These are phyloP conservation scores for Corythornis cristatus DNA, from an alignment of 2,113 vertebrate genomes.

Conservation along the genomic window DNA sequence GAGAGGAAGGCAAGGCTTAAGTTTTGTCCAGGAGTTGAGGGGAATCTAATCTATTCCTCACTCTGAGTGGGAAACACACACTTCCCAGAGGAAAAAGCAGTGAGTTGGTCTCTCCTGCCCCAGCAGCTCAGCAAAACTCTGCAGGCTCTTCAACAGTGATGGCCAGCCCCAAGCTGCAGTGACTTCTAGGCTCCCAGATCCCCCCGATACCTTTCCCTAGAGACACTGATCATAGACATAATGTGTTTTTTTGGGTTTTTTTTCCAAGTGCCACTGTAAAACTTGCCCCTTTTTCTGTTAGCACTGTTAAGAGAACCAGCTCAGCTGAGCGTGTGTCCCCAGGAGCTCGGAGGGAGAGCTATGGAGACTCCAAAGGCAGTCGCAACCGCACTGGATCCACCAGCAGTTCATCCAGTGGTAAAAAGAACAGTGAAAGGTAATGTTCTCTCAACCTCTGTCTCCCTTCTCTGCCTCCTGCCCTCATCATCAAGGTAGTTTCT, in stretches of 20 bases:
- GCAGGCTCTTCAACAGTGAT: not conserved
- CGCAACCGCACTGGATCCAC: constrained; percentile 91
- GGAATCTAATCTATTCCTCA: not conserved
- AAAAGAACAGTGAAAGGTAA: constrained; percentile 94
- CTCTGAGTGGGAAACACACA: not conserved
- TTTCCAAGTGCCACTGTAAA: constrained; percentile 14
- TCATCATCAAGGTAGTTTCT: not conserved
- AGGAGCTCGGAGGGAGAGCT: constrained; percentile 86
- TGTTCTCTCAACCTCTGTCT: not conserved
- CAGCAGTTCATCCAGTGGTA: constrained; percentile 93
- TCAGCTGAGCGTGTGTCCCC: constrained; percentile 91
- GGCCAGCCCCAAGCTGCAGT: no score
- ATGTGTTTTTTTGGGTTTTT: no score
- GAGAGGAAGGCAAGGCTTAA: not conserved
- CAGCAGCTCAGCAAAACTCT: not conserved
- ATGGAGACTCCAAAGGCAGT: constrained; percentile 87
- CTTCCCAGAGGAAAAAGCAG: not conserved
- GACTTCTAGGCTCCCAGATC: not conserved
- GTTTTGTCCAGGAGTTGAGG: not conserved
- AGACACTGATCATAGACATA: not conserved
- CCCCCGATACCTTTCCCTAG: not conserved
- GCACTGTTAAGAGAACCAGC: constrained; percentile 93
- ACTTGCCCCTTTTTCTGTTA: constrained; percentile 44
- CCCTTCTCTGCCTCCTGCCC: not conserved
- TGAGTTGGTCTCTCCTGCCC: not conserved